Conservation (phyloP, 2,888 invertebrate genomes). For the Thereva nobilitata region DNA sequence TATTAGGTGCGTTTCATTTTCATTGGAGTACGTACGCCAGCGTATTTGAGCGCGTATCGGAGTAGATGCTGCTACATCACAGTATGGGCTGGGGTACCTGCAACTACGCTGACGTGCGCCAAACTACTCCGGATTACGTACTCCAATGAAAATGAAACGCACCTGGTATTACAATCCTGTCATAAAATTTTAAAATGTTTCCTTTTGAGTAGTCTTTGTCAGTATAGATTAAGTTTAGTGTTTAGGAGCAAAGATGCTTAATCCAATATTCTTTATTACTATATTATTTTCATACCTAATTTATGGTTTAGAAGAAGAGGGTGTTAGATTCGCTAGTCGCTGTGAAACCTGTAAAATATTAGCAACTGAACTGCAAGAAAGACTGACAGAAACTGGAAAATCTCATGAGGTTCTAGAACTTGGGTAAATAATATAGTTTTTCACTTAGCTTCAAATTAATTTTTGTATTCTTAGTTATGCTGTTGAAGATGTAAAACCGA, state of each 20-base stretch:
- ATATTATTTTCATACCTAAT: not conserved
- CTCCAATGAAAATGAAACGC: too few species aligned
- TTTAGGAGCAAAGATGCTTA: not conserved
- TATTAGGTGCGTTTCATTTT: too few species aligned
- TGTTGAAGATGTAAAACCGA: slow-evolving; percentile 80
- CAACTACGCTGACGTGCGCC: too few species aligned
- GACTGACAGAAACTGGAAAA: slow-evolving; percentile 87
- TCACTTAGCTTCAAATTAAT: slow-evolving; percentile 66
- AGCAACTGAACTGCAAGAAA: slow-evolving; percentile 79
- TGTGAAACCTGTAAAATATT: slow-evolving; percentile 95
- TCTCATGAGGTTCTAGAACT: slow-evolving; percentile 86
- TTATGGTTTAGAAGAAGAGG: slow-evolving; percentile 48
- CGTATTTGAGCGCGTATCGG: too few species aligned
- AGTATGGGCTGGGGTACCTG: too few species aligned
- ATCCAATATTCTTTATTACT: not conserved
- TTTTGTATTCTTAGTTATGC: slow-evolving; percentile 69
- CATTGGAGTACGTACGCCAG: too few species aligned
- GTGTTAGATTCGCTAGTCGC: slow-evolving; percentile 78
- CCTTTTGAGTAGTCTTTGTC: too few species aligned
- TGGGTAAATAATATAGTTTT: slow-evolving; percentile 68
- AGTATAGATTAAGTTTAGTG: too few species aligned
- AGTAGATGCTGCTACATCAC: too few species aligned
- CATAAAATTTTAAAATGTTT: too few species aligned
- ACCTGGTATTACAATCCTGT: too few species aligned
- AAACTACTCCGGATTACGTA: too few species aligned